Conservation (phyloP, 53 echinoderm and acorn worm species). For the Echinometra lucunter region DNA sequence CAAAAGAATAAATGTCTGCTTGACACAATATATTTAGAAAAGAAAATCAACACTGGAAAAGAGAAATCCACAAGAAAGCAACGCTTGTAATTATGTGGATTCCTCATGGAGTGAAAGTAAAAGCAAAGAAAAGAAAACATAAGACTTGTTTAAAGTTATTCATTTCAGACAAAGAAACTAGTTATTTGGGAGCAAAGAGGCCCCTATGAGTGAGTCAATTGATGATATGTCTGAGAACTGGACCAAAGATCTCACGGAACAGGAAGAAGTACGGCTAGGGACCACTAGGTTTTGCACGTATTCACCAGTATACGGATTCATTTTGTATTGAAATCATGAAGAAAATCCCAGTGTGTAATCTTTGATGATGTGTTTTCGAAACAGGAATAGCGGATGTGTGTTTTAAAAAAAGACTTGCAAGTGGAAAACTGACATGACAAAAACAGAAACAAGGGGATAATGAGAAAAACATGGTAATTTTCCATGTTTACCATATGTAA, state of each 20-base stretch:
- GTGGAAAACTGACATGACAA: not conserved
- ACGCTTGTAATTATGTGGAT: no score
- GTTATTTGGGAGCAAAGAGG: not conserved
- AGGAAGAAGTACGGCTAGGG: not conserved
- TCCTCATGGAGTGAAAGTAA: no score
- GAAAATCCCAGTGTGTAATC: not conserved
- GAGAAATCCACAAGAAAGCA: no score
- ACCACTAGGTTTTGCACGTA: not conserved
- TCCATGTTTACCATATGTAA: no score
- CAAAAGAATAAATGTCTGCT: no score
- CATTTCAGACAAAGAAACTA: not conserved
- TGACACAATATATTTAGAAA: no score
- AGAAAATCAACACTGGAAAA: no score
- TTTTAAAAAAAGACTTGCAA: not conserved
- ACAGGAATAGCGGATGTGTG: not conserved
- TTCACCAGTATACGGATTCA: not conserved
- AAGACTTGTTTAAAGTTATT: not conserved
- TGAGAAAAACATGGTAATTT: no score
- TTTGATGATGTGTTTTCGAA: not conserved
- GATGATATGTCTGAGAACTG: not conserved
- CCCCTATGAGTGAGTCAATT: not conserved
- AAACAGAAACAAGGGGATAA: not conserved
- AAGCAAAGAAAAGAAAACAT: no score
- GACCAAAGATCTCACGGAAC: not conserved
- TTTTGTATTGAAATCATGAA: not conserved